Conservation (phyloP, 2,797 vertebrate genomes). For the Lagodon rhomboides region DNA sequence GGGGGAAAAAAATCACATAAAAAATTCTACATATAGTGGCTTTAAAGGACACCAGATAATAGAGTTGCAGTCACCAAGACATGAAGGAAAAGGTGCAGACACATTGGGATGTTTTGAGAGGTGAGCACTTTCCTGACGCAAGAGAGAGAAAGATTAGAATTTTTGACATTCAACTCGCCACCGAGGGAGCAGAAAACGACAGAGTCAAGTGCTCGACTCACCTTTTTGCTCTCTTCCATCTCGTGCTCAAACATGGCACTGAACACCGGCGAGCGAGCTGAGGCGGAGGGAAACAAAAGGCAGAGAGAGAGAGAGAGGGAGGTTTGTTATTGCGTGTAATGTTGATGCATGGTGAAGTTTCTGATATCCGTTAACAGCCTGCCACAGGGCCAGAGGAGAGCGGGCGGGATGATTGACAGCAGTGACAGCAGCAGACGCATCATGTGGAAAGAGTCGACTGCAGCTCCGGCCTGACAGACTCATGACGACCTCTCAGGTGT, state of each 20-base stretch:
- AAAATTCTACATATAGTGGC: neutral
- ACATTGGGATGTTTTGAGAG: conserved; percentile 29
- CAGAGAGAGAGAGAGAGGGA: conserved; percentile 2
- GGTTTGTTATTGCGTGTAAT: conserved; percentile 53
- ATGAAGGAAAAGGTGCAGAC: conserved; percentile 37
- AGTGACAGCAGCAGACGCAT: conserved; percentile 29
- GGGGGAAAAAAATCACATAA: neutral
- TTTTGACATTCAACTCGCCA: conserved; percentile 25
- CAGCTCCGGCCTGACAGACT: conserved; percentile 44
- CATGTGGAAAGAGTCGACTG: conserved; percentile 34
- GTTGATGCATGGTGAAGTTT: conserved; percentile 48
- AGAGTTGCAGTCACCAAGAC: conserved; percentile 39
- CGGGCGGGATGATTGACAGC: conserved; percentile 57
- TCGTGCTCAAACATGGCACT: conserved; percentile 95
- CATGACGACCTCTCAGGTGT: conserved; percentile 35
- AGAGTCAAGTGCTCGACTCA: conserved; percentile 70
- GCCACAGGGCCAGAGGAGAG: conserved; percentile 48
- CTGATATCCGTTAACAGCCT: conserved; percentile 60
- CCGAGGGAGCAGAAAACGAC: conserved; percentile 34
- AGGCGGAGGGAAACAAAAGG: conserved; percentile 40
- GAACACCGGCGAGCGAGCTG: conserved; percentile 91
- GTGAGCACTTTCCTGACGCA: conserved; percentile 61
- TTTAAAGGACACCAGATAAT: conserved; percentile 38
- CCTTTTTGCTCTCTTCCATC: conserved; percentile 95
- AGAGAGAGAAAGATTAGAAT: conserved; percentile 54